Evolutionary conservation across 2,113 vertebrate genomes (phyloP).

Genomic region (Paedocypris sp.): DNA sequence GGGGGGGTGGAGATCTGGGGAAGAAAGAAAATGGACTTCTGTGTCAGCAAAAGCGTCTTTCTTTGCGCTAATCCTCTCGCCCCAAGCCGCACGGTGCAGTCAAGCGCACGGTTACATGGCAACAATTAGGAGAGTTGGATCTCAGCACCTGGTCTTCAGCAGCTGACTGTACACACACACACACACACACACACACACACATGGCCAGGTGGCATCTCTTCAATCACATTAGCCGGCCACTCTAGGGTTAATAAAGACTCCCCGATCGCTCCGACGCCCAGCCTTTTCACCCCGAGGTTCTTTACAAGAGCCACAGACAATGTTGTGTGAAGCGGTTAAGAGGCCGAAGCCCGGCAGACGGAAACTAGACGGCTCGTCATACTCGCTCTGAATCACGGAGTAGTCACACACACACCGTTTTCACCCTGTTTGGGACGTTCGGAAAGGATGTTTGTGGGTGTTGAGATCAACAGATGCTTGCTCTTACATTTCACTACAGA

Average conservation of each 20-base stretch:
- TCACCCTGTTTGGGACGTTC: no score
- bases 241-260: conserved; percentile 69
- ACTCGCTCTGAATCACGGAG: no score
- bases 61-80: conserved; percentile 51
- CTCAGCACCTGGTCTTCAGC: conserved; percentile 72
- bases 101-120: conserved; percentile 62
- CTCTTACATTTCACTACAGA: no score
- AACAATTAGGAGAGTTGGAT: conserved; percentile 56
- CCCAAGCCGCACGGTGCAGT: conserved; percentile 63
- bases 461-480: no score
- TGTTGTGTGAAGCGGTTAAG: conserved; percentile 68
- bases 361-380: no score
- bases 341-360: conserved; percentile 49
- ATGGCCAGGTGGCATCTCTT: conserved; percentile 77
- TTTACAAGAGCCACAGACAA: conserved; percentile 63
- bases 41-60: conserved; percentile 54
- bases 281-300: conserved; percentile 61
- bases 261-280: conserved; percentile 29
- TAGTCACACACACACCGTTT: no score
- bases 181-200: conserved; percentile 5
- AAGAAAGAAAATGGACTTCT: conserved; percentile 51
- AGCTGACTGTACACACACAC: conserved; percentile 58
- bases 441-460: no score
- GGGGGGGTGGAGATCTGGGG: conserved; percentile 21
- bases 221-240: conserved; percentile 71